These are phyloP conservation scores for Aegotheles bennettii DNA, from an alignment of 2,113 vertebrate species.

Conservation along the genomic window DNA sequence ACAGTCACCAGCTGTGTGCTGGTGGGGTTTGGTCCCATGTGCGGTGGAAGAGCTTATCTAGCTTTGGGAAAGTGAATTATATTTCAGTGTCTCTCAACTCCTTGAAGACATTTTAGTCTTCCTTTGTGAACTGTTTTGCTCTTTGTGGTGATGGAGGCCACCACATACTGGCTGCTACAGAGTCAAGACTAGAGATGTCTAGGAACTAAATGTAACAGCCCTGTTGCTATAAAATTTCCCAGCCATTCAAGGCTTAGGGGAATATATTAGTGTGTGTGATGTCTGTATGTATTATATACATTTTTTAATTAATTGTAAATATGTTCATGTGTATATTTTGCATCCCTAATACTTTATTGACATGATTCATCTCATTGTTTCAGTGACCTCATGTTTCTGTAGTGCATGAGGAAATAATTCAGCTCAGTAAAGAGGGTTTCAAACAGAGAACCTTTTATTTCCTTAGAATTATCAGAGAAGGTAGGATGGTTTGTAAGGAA, in stretches of 20 bases:
- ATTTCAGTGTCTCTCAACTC: neutral
- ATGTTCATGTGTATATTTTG: neutral
- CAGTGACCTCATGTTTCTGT: neutral
- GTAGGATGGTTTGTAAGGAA: slow-evolving; percentile 28
- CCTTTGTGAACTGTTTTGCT: neutral
- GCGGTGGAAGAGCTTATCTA: neutral
- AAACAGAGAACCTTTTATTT: slow-evolving; percentile 23
- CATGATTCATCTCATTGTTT: neutral
- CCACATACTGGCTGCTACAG: neutral
- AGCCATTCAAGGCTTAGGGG: neutral
- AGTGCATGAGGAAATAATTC: slow-evolving; percentile 14
- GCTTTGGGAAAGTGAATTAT: neutral
- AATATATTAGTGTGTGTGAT: neutral
- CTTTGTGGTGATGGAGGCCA: neutral
- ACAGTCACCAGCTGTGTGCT: neutral
- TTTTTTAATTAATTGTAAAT: neutral
- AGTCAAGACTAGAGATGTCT: neutral
- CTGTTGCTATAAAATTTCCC: neutral
- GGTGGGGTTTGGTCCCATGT: rapidly evolving
- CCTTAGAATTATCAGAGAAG: slow-evolving; percentile 33
- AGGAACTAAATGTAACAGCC: neutral
- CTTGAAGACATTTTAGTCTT: neutral
- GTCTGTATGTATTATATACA: neutral
- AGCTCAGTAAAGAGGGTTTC: neutral
- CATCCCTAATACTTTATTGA: neutral